These are phyloP conservation scores for Mesorhabditis belari DNA, from an alignment of 2,888 invertebrate genomes.

Conservation along the genomic window DNA sequence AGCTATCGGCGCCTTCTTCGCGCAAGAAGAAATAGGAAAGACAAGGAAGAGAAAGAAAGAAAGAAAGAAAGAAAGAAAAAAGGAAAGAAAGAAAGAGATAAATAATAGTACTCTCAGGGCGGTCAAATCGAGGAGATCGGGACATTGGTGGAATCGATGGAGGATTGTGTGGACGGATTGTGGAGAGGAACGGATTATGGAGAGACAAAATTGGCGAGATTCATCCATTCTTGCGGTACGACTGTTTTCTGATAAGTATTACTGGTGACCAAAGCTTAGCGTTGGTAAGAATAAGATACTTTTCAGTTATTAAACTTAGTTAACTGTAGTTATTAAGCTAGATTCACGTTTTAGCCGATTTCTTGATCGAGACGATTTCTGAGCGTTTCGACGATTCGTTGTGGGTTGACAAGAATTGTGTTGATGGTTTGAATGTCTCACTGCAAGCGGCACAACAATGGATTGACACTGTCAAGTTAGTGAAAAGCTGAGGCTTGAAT, in stretches of 20 bases:
- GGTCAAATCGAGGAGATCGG: conserved; percentile 60
- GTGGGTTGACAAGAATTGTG: conserved; percentile 19
- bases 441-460: not conserved
- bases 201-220: conserved; percentile 75
- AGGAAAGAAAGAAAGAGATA: too few relatives aligned
- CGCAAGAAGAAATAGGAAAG: too few relatives aligned
- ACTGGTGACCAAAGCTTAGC: too few relatives aligned
- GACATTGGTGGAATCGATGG: conserved; percentile 75
- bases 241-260: too few relatives aligned
- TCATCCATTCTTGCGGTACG: conserved; percentile 74
- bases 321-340: too few relatives aligned
- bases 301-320: too few relatives aligned
- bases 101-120: conserved; percentile 12
- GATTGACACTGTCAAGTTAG: not conserved
- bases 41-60: too few relatives aligned
- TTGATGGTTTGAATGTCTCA: conserved; percentile 16
- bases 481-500: too few relatives aligned
- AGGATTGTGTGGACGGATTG: conserved; percentile 82
- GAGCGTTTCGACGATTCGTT: conserved; percentile 17
- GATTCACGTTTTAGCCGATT: conserved; percentile 6
- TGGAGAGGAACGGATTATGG: conserved; percentile 65
- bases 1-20: too few relatives aligned
- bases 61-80: too few relatives aligned
- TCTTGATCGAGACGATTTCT: conserved; percentile 20
- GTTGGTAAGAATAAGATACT: too few relatives aligned